phyloP scores from a whole-genome alignment of 1,140 invertebrate species.

The Leucophenga varia region DNA sequence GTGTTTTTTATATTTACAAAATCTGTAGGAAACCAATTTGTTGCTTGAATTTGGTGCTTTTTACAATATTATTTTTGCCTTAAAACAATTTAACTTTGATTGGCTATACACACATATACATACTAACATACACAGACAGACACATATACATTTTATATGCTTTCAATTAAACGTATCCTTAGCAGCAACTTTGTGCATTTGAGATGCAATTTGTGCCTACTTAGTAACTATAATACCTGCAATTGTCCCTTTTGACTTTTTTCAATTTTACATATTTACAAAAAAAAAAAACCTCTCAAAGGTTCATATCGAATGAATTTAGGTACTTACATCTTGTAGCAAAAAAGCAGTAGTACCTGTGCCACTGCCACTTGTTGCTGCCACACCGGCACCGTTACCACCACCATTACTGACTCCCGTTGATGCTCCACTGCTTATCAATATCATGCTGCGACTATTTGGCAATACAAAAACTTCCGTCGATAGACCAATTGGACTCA shows the following conservation, averaged over 20 bases:
- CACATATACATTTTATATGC: neutral
- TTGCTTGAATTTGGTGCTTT: no score
- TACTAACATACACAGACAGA: no score
- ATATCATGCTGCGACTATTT: constrained; percentile 51
- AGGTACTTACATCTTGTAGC: constrained; percentile 43
- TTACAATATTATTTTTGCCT: no score
- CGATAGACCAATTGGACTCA: constrained; percentile 47
- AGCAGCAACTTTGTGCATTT: no score
- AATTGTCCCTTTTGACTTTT: constrained; percentile 7
- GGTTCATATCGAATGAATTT: no score
- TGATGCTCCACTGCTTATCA: constrained; percentile 33
- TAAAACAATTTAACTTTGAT: no score
- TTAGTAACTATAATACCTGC: constrained; percentile 9
- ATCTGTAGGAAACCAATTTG: no score
- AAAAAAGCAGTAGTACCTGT: constrained; percentile 1
- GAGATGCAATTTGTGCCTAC: no score
- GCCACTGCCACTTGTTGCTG: constrained; percentile 9
- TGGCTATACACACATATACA: no score
- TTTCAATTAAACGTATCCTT: neutral
- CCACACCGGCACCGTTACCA: neutral
- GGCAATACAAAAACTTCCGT: constrained; percentile 43
- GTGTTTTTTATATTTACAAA: no score
- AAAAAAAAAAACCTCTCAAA: no score
- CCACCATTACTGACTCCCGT: constrained; percentile 9
- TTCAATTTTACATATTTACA: neutral